Base-by-base conservation (phyloP, 2,113 vertebrate species). In the Macaca nemestrina region DNA sequence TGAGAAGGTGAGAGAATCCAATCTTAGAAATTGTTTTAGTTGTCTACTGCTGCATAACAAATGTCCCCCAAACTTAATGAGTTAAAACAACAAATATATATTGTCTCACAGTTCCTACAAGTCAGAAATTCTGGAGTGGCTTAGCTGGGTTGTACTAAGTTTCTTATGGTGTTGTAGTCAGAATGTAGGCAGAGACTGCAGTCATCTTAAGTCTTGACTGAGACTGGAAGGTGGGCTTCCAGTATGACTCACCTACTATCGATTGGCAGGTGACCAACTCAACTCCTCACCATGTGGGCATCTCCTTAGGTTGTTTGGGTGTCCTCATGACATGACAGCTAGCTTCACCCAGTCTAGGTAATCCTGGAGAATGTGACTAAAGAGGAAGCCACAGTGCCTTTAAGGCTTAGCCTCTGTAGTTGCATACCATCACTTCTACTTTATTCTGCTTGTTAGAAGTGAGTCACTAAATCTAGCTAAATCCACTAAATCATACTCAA, bases 1-100 rank as follows among this genome's bases (percentile, higher is more conserved):
- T 88, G 81, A 93, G 85, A 96, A 80, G 32, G 30, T 83, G 70
- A 92, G 79, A 84, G 12, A 96, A 95, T 38, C 50, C 40, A 93
- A 45, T 88, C 23, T 95, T 79, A 61, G 76, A 94, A 91, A 80
- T 7, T 40, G 2, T 91, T 38, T 85, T 67, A 81, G 16, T 72
- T 86, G 50, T 82, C n/a, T 52, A 55, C 3, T 81, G 23, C 35
- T 81, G n/a, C 32, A 48, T 67, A 73, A 88, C 57, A 79, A 90
- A 67, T 82, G 59, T 93, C 17, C 35, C 43, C 4, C 32, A 82
- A 90, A 40, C 3, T 25, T 82, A 73, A 23, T 92, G 8, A 16
- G 3, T 86, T 83, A 50, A 92, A 83, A 80, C 72, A 52, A 73
- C 30, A 86, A 88, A 52, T 30, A 43, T 12, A 38, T 76, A 64